phyloP scores from a whole-genome alignment of 2,113 vertebrate genomes.

The Limanda limanda region DNA sequence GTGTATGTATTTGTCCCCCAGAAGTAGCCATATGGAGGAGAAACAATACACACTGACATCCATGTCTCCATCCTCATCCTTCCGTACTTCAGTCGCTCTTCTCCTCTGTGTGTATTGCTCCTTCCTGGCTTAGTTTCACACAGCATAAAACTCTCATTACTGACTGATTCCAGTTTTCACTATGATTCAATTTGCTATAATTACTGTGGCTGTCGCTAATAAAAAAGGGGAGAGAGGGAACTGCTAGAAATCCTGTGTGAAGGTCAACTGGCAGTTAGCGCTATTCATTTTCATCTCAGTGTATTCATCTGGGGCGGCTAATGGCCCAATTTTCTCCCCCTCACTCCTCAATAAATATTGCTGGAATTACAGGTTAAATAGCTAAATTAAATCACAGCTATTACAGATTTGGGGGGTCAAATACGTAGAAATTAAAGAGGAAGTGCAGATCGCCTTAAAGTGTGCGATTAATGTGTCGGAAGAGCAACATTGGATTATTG shows the following conservation, averaged over 20 bases:
- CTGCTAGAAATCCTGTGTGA: slow-evolving; percentile 90
- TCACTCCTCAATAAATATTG: slow-evolving; percentile 99
- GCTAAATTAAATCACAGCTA: slow-evolving; percentile 99
- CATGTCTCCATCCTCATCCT: background rate
- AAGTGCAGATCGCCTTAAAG: slow-evolving; percentile 85
- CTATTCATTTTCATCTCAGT: slow-evolving; percentile 99
- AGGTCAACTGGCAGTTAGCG: slow-evolving; percentile 99
- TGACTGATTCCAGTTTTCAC: slow-evolving; percentile 93
- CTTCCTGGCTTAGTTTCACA: slow-evolving; percentile 57
- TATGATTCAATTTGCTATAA: slow-evolving; percentile 95
- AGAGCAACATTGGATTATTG: slow-evolving; percentile 67
- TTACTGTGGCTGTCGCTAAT: slow-evolving; percentile 95
- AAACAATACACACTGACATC: background rate
- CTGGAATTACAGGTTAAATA: slow-evolving; percentile 99
- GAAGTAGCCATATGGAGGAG: slow-evolving; percentile 17
- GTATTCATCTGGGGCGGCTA: slow-evolving; percentile 98
- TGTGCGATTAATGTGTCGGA: slow-evolving; percentile 85
- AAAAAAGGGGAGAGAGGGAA: slow-evolving; percentile 64
- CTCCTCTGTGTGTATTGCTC: background rate
- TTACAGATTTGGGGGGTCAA: slow-evolving; percentile 80
- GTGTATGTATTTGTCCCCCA: slow-evolving; percentile 18
- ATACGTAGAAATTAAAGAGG: slow-evolving; percentile 90
- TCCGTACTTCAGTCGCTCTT: background rate
- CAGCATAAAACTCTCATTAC: slow-evolving; percentile 96
- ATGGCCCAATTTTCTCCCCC: slow-evolving; percentile 98